These are phyloP conservation scores for Drosophila melanica DNA, from an alignment of 1,140 invertebrate genomes.

Conservation along the genomic window DNA sequence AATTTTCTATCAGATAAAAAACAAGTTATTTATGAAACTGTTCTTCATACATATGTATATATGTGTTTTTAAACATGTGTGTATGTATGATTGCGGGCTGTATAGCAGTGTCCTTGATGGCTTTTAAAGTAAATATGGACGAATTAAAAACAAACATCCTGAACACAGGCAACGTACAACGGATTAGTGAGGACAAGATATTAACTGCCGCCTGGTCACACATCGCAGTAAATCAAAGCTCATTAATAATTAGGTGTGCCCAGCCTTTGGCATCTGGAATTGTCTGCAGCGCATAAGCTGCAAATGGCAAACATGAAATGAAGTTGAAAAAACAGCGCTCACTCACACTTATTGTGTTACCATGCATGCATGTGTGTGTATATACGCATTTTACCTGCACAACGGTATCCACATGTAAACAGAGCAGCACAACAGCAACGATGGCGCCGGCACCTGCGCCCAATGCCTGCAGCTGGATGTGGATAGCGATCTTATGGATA, in stretches of 20 bases:
- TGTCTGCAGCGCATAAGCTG: conserved; percentile 9
- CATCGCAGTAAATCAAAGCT: conserved; percentile 1
- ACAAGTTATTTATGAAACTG: too few species aligned
- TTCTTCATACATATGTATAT: background rate
- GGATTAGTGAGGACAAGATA: background rate
- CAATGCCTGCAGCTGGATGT: conserved; percentile 31
- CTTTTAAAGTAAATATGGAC: background rate
- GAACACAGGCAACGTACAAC: background rate
- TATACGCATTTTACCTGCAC: conserved; percentile 37
- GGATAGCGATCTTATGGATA: conserved; percentile 10
- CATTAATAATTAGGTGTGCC: conserved; percentile 10
- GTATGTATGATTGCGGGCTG: background rate
- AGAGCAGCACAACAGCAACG: conserved; percentile 30
- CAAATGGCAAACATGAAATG: conserved; percentile 23
- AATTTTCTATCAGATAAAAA: background rate
- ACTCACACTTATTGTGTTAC: conserved; percentile 1
- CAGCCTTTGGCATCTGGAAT: conserved; percentile 16
- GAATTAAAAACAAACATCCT: background rate
- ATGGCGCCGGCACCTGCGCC: conserved; percentile 24
- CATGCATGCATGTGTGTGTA: conserved; percentile 6
- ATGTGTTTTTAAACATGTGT: background rate
- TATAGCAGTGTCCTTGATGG: background rate
- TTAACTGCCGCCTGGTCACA: conserved; percentile 1
- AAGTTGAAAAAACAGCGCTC: conserved; percentile 14
- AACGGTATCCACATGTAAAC: conserved; percentile 40